Base-by-base conservation (phyloP, 2,797 vertebrate genomes). In the Trachops cirrhosus region DNA sequence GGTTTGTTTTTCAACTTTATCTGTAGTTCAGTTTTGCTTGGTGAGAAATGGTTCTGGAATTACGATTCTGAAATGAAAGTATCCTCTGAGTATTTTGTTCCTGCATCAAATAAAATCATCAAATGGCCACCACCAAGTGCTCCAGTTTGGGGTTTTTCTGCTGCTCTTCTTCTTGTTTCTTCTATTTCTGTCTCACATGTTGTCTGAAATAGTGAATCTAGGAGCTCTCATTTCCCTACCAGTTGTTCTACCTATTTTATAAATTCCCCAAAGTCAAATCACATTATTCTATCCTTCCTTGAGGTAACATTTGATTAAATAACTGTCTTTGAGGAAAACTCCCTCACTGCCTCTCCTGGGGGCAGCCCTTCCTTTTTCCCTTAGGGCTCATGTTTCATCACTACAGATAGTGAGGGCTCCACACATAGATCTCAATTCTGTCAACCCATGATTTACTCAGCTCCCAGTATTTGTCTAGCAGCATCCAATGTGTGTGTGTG, bases 1-100 rank as follows among this genome's bases (percentile, higher is more conserved):
- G 86, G 70, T 86, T 96, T 94, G 84, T 93, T 34, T 48, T 96
- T 89, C 67, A 90, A 3, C 24, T 77, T 89, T 73, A 62, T 41
- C 14, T 86, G 46, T 39, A 74, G 59, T 77, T 90, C 44, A 18
- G n/a, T 91, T 95, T 48, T 80, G n/a, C 87, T 82, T 92, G 82
- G 68, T 34, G 73, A 95, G 26, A 83, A 93, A 59, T 82, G 19
- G 78, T 48, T 89, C 91, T 54, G 83, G 87, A 93, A 91, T 70
- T 52, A 21, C 4, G 32, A 34, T 57, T 94, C 64, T 73, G 86
- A 84, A 75, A 14, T n/a, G 15, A 52, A 90, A 39, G 59, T 21
- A 41, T 68, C 70, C 26, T 75, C 52, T 86, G 6, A 37, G 75
- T 29, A 10, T 91, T 96, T 94, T 88, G 57, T 90, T 68, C 57